Conservation (phyloP, 2,113 vertebrate species). For the Pteropus alecto region DNA sequence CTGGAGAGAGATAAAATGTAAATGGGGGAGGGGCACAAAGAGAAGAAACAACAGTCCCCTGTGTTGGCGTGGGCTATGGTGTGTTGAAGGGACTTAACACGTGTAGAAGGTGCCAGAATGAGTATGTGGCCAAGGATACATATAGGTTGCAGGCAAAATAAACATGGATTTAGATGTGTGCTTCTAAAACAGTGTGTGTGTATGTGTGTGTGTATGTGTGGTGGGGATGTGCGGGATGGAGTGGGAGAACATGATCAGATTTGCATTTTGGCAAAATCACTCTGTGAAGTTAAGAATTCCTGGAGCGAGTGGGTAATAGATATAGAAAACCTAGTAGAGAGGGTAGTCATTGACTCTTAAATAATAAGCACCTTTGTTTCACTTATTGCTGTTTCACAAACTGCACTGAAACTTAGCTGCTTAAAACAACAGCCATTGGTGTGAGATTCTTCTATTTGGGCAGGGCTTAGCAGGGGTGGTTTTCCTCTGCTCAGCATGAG, state of each 20-base stretch:
- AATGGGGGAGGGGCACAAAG: not conserved
- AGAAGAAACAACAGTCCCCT: not conserved
- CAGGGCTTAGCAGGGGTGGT: not conserved
- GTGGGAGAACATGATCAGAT: not conserved
- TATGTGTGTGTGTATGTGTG: not conserved
- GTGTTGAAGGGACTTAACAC: not conserved
- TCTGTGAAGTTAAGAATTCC: not conserved
- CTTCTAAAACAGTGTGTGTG: not conserved
- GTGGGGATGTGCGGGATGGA: not conserved
- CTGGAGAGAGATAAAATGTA: not conserved
- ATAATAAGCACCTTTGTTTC: not conserved
- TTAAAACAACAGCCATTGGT: too few relatives aligned
- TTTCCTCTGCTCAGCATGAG: too few relatives aligned
- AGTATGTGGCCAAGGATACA: not conserved
- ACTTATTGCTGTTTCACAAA: not conserved
- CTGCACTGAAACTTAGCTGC: too few relatives aligned
- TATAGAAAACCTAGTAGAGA: not conserved
- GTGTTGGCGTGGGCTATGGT: not conserved
- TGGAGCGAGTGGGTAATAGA: not conserved
- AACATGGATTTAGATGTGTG: not conserved
- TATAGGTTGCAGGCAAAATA: not conserved
- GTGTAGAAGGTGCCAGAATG: not conserved
- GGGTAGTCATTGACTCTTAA: too few relatives aligned
- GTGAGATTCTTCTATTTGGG: not conserved
- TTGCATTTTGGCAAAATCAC: not conserved